Base-by-base conservation (phyloP, 1,140 invertebrate genomes). In the Hypothenemus hampei region DNA sequence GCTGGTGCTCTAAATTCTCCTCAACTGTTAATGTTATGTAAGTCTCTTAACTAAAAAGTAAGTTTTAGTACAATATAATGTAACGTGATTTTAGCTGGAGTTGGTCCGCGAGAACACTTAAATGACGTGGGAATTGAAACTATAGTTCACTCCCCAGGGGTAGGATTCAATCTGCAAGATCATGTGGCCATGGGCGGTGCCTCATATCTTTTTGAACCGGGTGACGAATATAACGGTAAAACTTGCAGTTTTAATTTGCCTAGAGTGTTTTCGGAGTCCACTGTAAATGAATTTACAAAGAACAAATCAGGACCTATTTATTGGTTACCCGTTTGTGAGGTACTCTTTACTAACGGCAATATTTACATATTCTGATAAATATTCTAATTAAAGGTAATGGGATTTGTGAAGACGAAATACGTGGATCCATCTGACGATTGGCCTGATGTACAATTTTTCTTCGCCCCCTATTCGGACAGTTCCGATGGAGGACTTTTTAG, bases 361-460 rank as follows among this genome's bases (percentile, higher is more conserved):
- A 7, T n/a, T 29, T 29, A 29, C 26, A 6, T 29, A 29, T 29
- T 7, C 6, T 29, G 6, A 6, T n/a, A 29, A 29, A 7, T 29
- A 7, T 37, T 37, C 13, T 8, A 11, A 31, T 3, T 8, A 31
- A 22, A 61, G 59, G 45, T 79, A 1, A 83, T 89, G 77, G 87
- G 78, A 0, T 91, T 89, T 64, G 75, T 87, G 0, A 86, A 84
- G 35, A 84, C 86, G 0, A 84, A 82, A 72, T 87, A 83, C 50
- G 79, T 81, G 55, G 75, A 86, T 57, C 65, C 72, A 4, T 63
- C 54, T 0, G 73, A 78, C 11, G 84, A 89, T 66, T 86, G 79
- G 73, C 89, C 89, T 0, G 89, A 92, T 64, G 77, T 91, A 29
- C 86, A 91, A 63, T 65, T 89, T 4, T 85, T 89, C 56, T 72